Percentiles rank a stretch among this genome's conserved stretches.
phyloP scores from a whole-genome alignment of 2,888 invertebrate species.

The Entomobrya proxima region DNA sequence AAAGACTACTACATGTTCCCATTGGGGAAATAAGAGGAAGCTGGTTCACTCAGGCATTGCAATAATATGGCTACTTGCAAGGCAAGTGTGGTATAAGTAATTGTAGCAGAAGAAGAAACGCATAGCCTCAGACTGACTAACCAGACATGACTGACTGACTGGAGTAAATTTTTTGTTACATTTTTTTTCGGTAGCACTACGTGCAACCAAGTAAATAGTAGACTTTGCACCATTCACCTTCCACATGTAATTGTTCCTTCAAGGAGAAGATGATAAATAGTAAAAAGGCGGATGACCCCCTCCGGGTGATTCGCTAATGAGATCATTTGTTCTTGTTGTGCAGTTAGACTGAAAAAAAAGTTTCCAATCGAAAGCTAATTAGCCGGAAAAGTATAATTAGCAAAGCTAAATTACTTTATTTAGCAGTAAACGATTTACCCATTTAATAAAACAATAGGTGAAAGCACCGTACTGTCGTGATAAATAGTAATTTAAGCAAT shows the following conservation, averaged over 20 bases:
- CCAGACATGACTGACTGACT: neutral
- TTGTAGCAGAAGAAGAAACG: no score
- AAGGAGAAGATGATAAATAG: slow-evolving; percentile 22
- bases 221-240: neutral
- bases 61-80: neutral
- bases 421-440: neutral
- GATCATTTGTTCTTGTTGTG: slow-evolving; percentile 37
- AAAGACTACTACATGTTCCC: slow-evolving; percentile 36
- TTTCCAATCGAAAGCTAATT: slow-evolving; percentile 43
- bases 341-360: slow-evolving; percentile 38
- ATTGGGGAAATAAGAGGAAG: slow-evolving; percentile 41
- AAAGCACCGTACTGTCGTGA: no score
- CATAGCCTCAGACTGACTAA: no score
- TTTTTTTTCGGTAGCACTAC: neutral
- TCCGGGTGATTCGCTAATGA: slow-evolving; percentile 51
- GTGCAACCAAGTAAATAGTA: no score
- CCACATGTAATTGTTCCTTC: slow-evolving; percentile 3
- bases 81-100: no score
- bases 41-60: slow-evolving; percentile 39
- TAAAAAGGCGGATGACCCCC: slow-evolving; percentile 18
- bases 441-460: neutral
- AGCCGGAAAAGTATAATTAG: slow-evolving; percentile 41
- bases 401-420: slow-evolving; percentile 6
- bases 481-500: no score
- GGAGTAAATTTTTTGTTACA: no score